Base-by-base conservation (phyloP, 2,888 invertebrate species). In the Calephelis perditalis region DNA sequence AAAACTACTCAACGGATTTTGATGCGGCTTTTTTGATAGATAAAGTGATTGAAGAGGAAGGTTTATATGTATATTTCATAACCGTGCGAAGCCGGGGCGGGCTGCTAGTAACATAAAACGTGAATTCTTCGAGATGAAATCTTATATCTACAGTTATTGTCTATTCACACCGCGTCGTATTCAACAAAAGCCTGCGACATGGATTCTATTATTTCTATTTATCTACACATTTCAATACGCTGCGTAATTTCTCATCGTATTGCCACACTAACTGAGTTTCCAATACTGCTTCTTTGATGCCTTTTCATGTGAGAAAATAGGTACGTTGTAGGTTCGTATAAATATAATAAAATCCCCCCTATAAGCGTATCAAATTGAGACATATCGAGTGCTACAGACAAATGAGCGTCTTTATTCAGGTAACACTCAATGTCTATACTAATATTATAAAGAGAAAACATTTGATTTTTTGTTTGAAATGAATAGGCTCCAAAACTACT, bases 291-390 rank as follows among this genome's bases (percentile, higher is more conserved):
- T 77, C 74, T 78, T 79, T 81, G 79, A 78, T 75, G 73, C 71
- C 70, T 74, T 80, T 77, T 80, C 80, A 81, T 73, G 78, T 71
- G 76, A 75, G 70, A 74, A 73, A 75, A 78, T 77, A 72, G 70
- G 63, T 56, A 64, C 62, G 62, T 60, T 59, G 56, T 76, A 73
- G 72, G 72, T 73, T 66, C 65, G 73, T 73, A 73, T 77, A 78
- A 26, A 81, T 76, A 79, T 72, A 81, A 81, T 79, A 78, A 67
- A 77, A 77, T 76, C 73, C 68, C 71, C 70, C 71, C 73, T 60
- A 56, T 54, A 61, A 64, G 62, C 62, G 64, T 64, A 64, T 64
- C 63, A 65, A 65, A 55, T 63, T 60, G 59, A 62, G 63, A 59
- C 12, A 15, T 55, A 37, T 45, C 11, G 44, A 44, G 37, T 40